Conservation (phyloP, 2,888 invertebrate genomes). For the Galeruca laticollis region DNA sequence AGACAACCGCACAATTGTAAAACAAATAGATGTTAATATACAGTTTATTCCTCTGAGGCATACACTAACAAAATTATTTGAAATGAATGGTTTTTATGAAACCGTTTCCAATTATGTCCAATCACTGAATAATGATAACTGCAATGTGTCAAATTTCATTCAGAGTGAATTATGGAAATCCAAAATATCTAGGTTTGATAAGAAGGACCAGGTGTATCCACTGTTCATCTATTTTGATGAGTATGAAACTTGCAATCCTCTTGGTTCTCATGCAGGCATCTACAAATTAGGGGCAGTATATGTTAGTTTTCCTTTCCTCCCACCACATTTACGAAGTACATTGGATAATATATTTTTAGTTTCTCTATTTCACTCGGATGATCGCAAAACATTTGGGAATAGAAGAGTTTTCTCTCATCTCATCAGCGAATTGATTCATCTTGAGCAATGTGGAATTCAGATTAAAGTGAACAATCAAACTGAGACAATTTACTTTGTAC, state of each 20-base stretch:
- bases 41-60: background rate
- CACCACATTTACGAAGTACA: slow-evolving; percentile 6
- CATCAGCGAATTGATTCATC: slow-evolving; percentile 45
- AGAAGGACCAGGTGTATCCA: too few species aligned
- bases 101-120: background rate
- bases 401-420: slow-evolving; percentile 10
- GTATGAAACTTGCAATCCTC: slow-evolving; percentile 39
- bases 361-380: slow-evolving; percentile 14
- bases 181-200: background rate
- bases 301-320: slow-evolving; percentile 29
- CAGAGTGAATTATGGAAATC: background rate
- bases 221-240: too few species aligned
- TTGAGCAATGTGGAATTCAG: slow-evolving; percentile 44
- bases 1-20: too few species aligned
- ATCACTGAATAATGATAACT: background rate
- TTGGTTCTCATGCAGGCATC: slow-evolving; percentile 42
- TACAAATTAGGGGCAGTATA: slow-evolving; percentile 42
- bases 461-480: slow-evolving; percentile 38
- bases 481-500: slow-evolving; percentile 38
- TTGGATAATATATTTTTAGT: slow-evolving; percentile 26
- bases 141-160: background rate
- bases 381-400: slow-evolving; percentile 19
- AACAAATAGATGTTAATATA: background rate
- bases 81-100: background rate
- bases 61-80: background rate